Evolutionary conservation across 2,888 invertebrate species (phyloP).

Genomic region (Eulithis testata): DNA sequence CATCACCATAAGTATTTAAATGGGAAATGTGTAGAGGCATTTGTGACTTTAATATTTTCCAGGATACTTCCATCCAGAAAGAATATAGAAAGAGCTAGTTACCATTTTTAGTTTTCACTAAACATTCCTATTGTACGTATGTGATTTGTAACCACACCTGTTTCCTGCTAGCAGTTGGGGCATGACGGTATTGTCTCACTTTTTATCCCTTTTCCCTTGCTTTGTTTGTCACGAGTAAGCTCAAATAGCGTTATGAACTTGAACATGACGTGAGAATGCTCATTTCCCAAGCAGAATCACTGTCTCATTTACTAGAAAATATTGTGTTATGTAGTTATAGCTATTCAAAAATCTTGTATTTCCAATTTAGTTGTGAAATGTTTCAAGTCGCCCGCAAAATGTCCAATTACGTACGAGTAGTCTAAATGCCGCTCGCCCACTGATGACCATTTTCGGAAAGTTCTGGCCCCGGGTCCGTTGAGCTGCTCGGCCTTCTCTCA

Average conservation of each 20-base stretch:
- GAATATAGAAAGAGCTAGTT: no score
- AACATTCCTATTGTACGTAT: conserved; percentile 28
- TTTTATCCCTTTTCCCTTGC: conserved; percentile 60
- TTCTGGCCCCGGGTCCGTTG: conserved; percentile 63
- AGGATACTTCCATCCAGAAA: no score
- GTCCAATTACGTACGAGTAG: conserved; percentile 57
- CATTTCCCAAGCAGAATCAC: conserved; percentile 23
- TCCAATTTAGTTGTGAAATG: conserved; percentile 67
- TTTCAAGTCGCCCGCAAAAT: conserved; percentile 63
- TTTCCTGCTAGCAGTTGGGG: conserved; percentile 59
- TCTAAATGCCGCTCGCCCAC: conserved; percentile 79
- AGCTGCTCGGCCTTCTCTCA: conserved; percentile 43
- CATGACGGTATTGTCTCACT: conserved; percentile 62
- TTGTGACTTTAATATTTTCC: no score
- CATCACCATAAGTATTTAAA: no score
- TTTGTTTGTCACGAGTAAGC: conserved; percentile 49
- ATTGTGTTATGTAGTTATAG: conserved; percentile 29
- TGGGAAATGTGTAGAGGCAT: no score
- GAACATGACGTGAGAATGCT: conserved; percentile 34
- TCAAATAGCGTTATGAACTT: conserved; percentile 29
- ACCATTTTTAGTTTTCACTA: conserved; percentile 14
- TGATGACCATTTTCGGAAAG: conserved; percentile 59
- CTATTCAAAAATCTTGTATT: conserved; percentile 54
- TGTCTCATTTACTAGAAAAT: conserved; percentile 24
- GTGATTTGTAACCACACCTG: conserved; percentile 54